These are phyloP conservation scores for Callithrix jacchus DNA, from an alignment of 2,113 vertebrate species.

Conservation along the genomic window DNA sequence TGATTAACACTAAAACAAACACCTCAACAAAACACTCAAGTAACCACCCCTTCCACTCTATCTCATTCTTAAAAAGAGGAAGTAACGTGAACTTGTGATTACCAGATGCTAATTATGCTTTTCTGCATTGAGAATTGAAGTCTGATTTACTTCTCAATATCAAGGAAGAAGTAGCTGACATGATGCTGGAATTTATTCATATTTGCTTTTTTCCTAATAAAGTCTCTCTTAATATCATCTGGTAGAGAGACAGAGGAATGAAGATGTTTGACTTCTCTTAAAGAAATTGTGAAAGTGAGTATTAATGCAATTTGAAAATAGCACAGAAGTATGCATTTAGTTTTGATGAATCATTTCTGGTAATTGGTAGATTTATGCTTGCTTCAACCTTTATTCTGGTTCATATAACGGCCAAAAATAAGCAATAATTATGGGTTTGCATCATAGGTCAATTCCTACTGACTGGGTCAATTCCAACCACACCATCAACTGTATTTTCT, in stretches of 20 bases:
- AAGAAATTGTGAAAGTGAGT: background rate
- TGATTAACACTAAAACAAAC: background rate
- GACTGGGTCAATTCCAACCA: background rate
- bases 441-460: no score
- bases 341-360: background rate
- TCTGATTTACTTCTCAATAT: constrained; percentile 2
- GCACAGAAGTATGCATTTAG: background rate
- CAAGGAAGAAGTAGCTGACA: background rate
- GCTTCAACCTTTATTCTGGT: background rate
- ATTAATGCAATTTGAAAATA: constrained; percentile 34
- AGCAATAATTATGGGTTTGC: background rate
- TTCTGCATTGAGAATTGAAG: background rate
- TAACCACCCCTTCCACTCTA: background rate
- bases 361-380: background rate
- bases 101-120: background rate
- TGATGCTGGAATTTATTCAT: background rate
- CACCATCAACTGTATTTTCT: background rate
- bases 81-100: background rate
- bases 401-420: background rate
- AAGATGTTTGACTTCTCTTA: constrained; percentile 3
- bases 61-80: background rate
- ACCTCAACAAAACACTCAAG: background rate
- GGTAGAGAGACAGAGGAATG: background rate
- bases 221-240: constrained; percentile 56
- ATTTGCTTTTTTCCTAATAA: background rate